Evolutionary conservation across 2,888 invertebrate species (phyloP).

Genomic region (Amiota minor): DNA sequence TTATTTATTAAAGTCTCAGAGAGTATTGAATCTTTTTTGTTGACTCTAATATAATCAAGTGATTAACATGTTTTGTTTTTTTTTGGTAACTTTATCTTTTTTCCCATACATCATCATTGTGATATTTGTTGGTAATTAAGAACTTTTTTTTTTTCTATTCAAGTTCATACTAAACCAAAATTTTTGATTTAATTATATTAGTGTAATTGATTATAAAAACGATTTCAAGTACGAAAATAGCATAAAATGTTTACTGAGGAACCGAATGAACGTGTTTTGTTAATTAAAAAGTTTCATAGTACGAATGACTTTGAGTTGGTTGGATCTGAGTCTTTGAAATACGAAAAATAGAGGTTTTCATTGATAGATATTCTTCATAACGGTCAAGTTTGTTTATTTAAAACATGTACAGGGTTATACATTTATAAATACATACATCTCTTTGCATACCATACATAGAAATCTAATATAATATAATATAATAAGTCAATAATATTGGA

Average conservation of each 20-base stretch:
- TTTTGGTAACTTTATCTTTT: no score
- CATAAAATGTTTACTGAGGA: not conserved
- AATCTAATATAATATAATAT: no score
- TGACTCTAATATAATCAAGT: not conserved
- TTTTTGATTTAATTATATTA: constrained; percentile 13
- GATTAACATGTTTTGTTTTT: no score
- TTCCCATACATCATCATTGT: no score
- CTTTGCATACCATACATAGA: no score
- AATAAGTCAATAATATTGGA: no score
- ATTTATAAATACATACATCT: no score
- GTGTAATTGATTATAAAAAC: constrained; percentile 3
- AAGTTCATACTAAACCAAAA: constrained; percentile 21
- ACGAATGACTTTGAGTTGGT: constrained; percentile 10
- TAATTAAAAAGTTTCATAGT: not conserved
- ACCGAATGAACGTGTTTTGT: not conserved
- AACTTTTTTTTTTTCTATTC: constrained; percentile 18
- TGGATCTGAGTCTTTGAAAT: no score
- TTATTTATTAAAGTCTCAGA: no score
- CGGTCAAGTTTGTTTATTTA: no score
- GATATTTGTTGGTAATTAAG: constrained; percentile 14
- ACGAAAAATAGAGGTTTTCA: not conserved
- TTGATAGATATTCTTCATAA: not conserved
- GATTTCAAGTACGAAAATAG: constrained; percentile 19
- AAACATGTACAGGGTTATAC: no score
- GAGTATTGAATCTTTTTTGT: not conserved